Percentiles rank a stretch among this genome's conserved stretches.
Conservation (phyloP, 1,140 invertebrate genomes). For the Pseudomyrmex flavicornis region DNA sequence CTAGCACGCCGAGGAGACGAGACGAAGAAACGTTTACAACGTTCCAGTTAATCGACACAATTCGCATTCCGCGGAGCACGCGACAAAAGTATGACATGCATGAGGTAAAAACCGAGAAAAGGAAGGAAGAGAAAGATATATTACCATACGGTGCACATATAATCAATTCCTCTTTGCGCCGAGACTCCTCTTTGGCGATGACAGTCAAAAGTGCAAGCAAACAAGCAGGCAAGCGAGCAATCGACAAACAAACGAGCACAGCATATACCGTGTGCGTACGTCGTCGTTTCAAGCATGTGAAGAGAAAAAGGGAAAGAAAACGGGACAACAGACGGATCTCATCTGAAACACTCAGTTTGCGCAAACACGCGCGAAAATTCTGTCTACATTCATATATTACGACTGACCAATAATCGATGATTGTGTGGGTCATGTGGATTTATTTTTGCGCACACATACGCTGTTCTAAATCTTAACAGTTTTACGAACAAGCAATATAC, state of each 20-base stretch:
- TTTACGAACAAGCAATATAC: neutral
- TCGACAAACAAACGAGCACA: constrained; percentile 32
- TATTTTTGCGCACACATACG: neutral
- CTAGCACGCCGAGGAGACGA: neutral
- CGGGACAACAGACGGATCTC: neutral
- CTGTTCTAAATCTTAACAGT: neutral
- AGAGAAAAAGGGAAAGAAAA: neutral
- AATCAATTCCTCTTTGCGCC: neutral
- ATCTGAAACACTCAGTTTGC: neutral
- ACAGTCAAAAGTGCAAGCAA: constrained; percentile 49
- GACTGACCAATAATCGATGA: neutral
- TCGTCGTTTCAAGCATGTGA: neutral
- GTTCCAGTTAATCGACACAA: constrained; percentile 26
- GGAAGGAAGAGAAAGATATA: neutral
- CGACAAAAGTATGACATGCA: neutral
- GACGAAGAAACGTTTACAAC: constrained; percentile 12
- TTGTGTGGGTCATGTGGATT: too few relatives aligned
- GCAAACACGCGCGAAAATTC: neutral
- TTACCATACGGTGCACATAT: neutral
- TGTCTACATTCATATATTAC: neutral
- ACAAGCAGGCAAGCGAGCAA: constrained; percentile 23
- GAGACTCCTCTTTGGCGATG: neutral
- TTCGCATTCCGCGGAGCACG: constrained; percentile 18
- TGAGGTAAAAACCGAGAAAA: too few relatives aligned
- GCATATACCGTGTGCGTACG: constrained; percentile 12